These are phyloP conservation scores for Parambassis ranga DNA, from an alignment of 2,797 vertebrate genomes.

Conservation along the genomic window DNA sequence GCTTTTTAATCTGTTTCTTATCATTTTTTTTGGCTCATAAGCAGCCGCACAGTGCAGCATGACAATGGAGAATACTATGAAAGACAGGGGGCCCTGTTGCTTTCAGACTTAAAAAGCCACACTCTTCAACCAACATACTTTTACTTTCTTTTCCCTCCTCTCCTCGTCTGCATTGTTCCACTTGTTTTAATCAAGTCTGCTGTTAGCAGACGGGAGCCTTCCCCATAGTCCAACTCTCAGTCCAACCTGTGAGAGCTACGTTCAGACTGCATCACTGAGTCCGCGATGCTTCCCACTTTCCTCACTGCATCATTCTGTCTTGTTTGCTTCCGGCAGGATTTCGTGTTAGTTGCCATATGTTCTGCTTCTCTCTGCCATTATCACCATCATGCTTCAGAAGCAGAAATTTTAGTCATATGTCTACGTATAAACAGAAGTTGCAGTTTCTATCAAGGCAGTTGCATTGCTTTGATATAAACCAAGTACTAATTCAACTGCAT, in stretches of 20 bases:
- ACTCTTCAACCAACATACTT: constrained; percentile 11
- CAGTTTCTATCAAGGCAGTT: too few relatives aligned
- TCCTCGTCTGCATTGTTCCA: constrained; percentile 47
- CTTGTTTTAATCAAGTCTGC: constrained; percentile 64
- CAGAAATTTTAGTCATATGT: constrained; percentile 10
- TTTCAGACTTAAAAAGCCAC: constrained; percentile 48
- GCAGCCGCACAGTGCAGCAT: not conserved
- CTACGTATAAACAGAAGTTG: too few relatives aligned
- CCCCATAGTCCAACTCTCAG: too few relatives aligned
- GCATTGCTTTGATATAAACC: too few relatives aligned
- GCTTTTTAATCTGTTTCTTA: constrained; percentile 42
- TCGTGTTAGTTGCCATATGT: constrained; percentile 41
- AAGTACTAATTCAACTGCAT: too few relatives aligned
- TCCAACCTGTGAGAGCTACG: constrained; percentile 9
- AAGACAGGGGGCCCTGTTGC: constrained; percentile 20
- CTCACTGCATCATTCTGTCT: constrained; percentile 1
- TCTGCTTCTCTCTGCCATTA: constrained; percentile 21
- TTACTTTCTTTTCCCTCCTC: not conserved
- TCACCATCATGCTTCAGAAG: constrained; percentile 16
- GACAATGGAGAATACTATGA: not conserved
- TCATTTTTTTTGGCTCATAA: constrained; percentile 9
- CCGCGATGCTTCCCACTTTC: not conserved
- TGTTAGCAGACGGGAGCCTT: too few relatives aligned
- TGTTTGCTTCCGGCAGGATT: constrained; percentile 35
- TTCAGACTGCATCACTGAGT: not conserved